Evolutionary conservation across 2,797 vertebrate species (phyloP), one percentile per base, ranked within the genome.

Genomic region (Sylvilagus floridanus): DNA sequence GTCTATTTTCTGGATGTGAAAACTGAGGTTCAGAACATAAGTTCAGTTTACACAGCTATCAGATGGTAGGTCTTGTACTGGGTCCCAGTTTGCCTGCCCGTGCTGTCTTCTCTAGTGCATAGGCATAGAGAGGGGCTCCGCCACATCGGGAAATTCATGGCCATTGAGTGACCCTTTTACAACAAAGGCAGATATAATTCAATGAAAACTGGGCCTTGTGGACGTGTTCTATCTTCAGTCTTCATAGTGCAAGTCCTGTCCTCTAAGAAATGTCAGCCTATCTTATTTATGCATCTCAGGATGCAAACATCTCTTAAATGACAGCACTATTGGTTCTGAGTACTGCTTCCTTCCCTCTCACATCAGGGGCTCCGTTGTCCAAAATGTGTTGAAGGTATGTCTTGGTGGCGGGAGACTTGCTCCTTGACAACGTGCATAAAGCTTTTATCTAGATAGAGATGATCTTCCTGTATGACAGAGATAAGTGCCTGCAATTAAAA

Each of bases 401-500:
- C 32, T 72, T 0, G 9, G 14, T 42, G 26, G 26, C 37, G 4
- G 21, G 24, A 90, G 92, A 79, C 26, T 17, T 47, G 88, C 42
- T 95, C 73, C 30, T 95, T 93, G 54, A 82, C 69, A 90, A 60
- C 54, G 37, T 54, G 71, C 62, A 57, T 52, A 88, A 91, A 92
- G 63, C 13, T 73, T 89, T 88, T 68, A n/a, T 92, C 65, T 92
- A 82, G 37, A 93, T 93, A 84, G 47, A 93, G 96, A 93, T 60
- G 35, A 88, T n/a, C 68, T 82, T n/a, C 19, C 4, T 1, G 5
- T 52, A 57, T 57, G 47, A 88, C 90, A 95, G 63, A 95, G 90
- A 95, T 83, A 66, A 91, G 30, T 65, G 30, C 85, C 50, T 83
- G 88, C 92, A 94, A 95, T 95, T 96, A 94, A 92, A 97, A 95